Evolutionary conservation across 2,113 vertebrate genomes (phyloP).

Genomic region (Alouatta palliata): DNA sequence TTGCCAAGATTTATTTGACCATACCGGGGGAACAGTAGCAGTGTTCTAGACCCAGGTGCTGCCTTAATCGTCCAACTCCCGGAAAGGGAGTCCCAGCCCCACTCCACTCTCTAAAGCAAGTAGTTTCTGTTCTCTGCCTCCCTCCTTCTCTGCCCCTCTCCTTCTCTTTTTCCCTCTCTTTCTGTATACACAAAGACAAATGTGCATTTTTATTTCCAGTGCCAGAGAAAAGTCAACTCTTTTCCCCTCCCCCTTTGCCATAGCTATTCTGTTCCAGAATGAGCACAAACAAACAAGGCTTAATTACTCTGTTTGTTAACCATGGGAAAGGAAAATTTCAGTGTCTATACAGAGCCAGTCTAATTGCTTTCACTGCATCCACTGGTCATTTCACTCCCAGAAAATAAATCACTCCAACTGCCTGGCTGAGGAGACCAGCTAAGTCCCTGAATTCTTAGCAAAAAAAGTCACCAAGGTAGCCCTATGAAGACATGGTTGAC

Average conservation of each 20-base stretch:
- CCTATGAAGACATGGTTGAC: background rate
- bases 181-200: background rate
- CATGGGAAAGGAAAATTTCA: background rate
- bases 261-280: background rate
- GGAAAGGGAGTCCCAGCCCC: background rate
- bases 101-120: background rate
- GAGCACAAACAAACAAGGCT: constrained; percentile 4
- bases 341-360: background rate
- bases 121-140: background rate
- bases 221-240: background rate
- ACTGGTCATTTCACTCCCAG: constrained; percentile 22
- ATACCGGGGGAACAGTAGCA: background rate
- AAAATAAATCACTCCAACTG: constrained; percentile 8
- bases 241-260: background rate
- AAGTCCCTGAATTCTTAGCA: background rate
- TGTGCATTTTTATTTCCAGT: background rate
- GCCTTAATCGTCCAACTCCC: background rate
- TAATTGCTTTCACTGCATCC: constrained; percentile 26
- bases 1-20: constrained; percentile 11
- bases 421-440: background rate
- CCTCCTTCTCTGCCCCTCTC: background rate
- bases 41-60: background rate
- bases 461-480: background rate
- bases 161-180: too few species aligned
- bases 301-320: constrained; percentile 37